These are phyloP conservation scores for Drosophila mayri DNA, from an alignment of 1,140 invertebrate species.

Conservation along the genomic window DNA sequence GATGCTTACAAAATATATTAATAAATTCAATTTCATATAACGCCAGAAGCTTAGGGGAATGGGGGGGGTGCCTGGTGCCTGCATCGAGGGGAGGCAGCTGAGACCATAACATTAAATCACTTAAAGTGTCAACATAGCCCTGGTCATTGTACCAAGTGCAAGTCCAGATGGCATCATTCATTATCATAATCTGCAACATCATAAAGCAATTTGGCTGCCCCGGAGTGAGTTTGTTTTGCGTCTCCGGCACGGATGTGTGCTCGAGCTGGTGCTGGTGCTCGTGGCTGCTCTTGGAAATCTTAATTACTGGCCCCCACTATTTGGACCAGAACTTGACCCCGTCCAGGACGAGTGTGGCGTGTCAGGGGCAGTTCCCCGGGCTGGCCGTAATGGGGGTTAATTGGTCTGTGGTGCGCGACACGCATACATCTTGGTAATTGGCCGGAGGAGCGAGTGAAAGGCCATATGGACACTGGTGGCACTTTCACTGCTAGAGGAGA, in stretches of 20 bases:
- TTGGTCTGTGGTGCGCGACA: conserved; percentile 84
- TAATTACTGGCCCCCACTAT: conserved; percentile 70
- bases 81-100: conserved; percentile 8
- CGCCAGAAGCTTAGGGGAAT: background rate
- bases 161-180: conserved; percentile 80
- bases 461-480: conserved; percentile 62
- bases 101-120: conserved; percentile 84
- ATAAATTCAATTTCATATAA: background rate
- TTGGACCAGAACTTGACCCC: conserved; percentile 70
- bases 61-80: conserved; percentile 8
- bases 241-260: conserved; percentile 60
- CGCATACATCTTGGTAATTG: conserved; percentile 85
- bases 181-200: conserved; percentile 84
- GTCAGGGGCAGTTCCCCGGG: conserved; percentile 44
- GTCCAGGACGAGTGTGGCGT: conserved; percentile 68
- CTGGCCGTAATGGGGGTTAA: conserved; percentile 84
- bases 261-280: conserved; percentile 1
- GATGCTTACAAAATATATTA: background rate
- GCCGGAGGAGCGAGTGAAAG: conserved; percentile 65
- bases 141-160: conserved; percentile 71
- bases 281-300: conserved; percentile 64
- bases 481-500: conserved; percentile 55
- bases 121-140: conserved; percentile 82
- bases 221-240: conserved; percentile 63
- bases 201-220: conserved; percentile 77